Evolutionary conservation across 2,113 vertebrate genomes (phyloP), one percentile per base, ranked within the genome.

Genomic region (Rhegmatorhina hoffmannsi): DNA sequence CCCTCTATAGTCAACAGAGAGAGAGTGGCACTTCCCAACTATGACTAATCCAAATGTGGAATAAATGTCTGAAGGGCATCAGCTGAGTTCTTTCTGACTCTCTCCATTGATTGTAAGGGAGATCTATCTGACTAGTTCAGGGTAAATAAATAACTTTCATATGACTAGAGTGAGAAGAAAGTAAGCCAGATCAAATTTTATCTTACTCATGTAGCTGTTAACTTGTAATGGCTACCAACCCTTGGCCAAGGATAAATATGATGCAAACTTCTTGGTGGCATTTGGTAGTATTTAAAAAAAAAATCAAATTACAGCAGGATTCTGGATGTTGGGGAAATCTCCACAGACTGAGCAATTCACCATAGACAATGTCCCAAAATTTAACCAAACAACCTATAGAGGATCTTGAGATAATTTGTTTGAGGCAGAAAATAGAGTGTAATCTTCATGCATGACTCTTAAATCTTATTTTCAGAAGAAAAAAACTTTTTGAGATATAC

Each of bases 1-100:
- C 90, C 87, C 85, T 96, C 90, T 93, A 66, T 92, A 88, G 95
- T 90, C 79, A 92, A 79, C 31, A 89, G 8, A 87, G 62, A 90
- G 66, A 72, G 90, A 76, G 72, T 87, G 67, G 36, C 31, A 49
- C 13, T 90, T 72, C 83, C 23, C 34, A 77, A 20, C 11, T 40
- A 26, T 12, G 28, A 50, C 77, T 77, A 84, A 78, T 33, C 0
- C 0, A 88, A 64, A 77, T 43, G 25, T 49, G 50, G 31, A 86
- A 67, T 62, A 80, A 88, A 80, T 62, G 17, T 84, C 59, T 84
- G 20, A 64, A 67, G 60, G 38, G 20, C 29, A 84, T 34, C 53
- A 53, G 16, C 8, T 33, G 55, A 92, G 23, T 69, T 26, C 17
- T 82, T 68, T 67, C 44, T 76, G 69, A 63, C 5, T 67, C 53